Evolutionary conservation across 2,888 invertebrate species (phyloP), one percentile per base, ranked within the genome.

Genomic region (Protophormia terraenovae): DNA sequence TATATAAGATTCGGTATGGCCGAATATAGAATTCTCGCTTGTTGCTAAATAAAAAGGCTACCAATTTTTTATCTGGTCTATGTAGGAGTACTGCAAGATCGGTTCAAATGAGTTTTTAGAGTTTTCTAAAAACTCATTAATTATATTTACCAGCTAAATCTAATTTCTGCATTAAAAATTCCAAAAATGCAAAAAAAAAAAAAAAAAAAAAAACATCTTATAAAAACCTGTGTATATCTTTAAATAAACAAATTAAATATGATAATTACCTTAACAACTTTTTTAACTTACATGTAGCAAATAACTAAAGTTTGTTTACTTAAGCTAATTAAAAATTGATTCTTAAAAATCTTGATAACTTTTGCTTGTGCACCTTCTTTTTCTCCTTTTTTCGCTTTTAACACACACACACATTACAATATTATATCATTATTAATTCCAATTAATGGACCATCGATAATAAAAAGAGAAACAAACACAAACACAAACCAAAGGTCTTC

Each of bases 361-460:
- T n/a, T n/a, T 35, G n/a, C 12, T 16, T 7, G 14, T 29, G 12
- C 5, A n/a, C n/a, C n/a, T n/a, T n/a, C 6, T 55, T 38, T 45
- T 16, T 32, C 0, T 55, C 19, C 22, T n/a, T 19, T 1, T 47
- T 45, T 62, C 1, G 45, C 8, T n/a, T 45, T 27, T 1, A 38
- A 3, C 24, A 41, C 8, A 55, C 10, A n/a, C 6, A 4, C 22
- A 67, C 16, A 45, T 77, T 60, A n/a, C n/a, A n/a, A n/a, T n/a
- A n/a, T n/a, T n/a, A n/a, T n/a, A n/a, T 79, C 45, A 71, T 62
- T 71, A 62, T 62, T 62, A 71, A 71, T 71, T 79, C 53, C 79
- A 79, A 79, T 79, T 62, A 79, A 50, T 22, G 62, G 38, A 47
- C 35, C 19, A 60, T 78, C 29, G 14, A 41, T 60, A 47, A 60